Base-by-base conservation (phyloP, 2,888 invertebrate species). In the Chydorus sphaericus region DNA sequence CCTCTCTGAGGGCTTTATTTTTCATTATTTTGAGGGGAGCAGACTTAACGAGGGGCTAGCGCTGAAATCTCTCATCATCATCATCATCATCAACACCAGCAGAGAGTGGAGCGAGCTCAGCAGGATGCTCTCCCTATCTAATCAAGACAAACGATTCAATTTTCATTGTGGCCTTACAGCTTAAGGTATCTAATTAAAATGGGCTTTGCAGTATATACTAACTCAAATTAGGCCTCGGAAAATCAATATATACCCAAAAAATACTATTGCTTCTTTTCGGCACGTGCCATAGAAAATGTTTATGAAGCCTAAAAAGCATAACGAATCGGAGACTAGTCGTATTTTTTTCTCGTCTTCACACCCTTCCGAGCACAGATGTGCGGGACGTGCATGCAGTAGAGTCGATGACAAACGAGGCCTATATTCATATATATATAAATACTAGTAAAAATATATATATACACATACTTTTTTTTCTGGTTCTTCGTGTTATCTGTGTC, bases 21-120 rank as follows among this genome's bases (percentile, higher is more conserved):
- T 16, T 16, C 7, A 39, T 20, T 39, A 39, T 39, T 5, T 39
- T 33, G 16, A 4, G 20, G 10, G 44, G 11, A n/a, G 26, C 26
- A 6, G 44, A 44, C 44, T 44, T 44, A 44, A 44, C 44, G 44
- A 44, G 44, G 16, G 11, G 14, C 44, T n/a, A n/a, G n/a, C n/a
- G n/a, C n/a, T n/a, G n/a, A n/a, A 23, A 44, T 44, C 44, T 44
- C 44, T 44, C 44, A 44, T 44, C 44, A n/a, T 44, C 44, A 44
- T 44, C 44, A 44, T 44, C 33, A 33, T 33, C 44, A 44, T 44
- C 44, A 23, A 4, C 7, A 26, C n/a, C n/a, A n/a, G n/a, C n/a
- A 44, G 23, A 44, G 28, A 16, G 4, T 4, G 26, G 8, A 26
- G 26, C 1, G 23, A 18, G 44, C n/a, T n/a, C n/a, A n/a, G n/a